Conservation (phyloP, 2,797 vertebrate genomes). For the Esox lucius region DNA sequence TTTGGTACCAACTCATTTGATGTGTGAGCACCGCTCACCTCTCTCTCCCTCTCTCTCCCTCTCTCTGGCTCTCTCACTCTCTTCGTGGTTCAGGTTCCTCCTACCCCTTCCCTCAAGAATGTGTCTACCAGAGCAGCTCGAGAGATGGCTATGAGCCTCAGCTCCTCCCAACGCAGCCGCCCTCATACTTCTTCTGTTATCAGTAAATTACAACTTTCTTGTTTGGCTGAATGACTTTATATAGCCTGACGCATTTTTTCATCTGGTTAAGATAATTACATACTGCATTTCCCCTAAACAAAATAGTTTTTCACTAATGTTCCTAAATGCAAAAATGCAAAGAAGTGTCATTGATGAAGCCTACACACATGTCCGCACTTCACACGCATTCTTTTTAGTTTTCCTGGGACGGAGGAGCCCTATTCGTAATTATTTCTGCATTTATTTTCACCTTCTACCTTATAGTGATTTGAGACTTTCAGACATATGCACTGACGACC, state of each 20-base stretch:
- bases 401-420: background rate
- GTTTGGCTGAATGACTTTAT: constrained; percentile 12
- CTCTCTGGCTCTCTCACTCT: constrained; percentile 28
- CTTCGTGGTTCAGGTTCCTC: constrained; percentile 5
- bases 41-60: constrained; percentile 35
- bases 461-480: constrained; percentile 38
- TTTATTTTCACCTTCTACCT: constrained; percentile 8
- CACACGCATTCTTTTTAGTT: background rate
- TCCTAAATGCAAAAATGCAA: background rate
- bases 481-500: constrained; percentile 44
- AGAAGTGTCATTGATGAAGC: background rate
- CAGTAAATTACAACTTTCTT: constrained; percentile 56
- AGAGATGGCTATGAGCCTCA: constrained; percentile 81
- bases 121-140: constrained; percentile 79
- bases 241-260: background rate
- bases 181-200: constrained; percentile 47
- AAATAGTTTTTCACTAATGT: background rate
- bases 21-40: constrained; percentile 61
- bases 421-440: constrained; percentile 8
- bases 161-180: constrained; percentile 59
- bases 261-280: background rate
- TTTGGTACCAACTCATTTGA: constrained; percentile 83
- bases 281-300: background rate
- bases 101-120: constrained; percentile 74
- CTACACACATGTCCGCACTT: background rate